Evolutionary conservation across 2,888 invertebrate species (phyloP), one percentile per base, ranked within the genome.

Genomic region (Flabesymbios commensalis): DNA sequence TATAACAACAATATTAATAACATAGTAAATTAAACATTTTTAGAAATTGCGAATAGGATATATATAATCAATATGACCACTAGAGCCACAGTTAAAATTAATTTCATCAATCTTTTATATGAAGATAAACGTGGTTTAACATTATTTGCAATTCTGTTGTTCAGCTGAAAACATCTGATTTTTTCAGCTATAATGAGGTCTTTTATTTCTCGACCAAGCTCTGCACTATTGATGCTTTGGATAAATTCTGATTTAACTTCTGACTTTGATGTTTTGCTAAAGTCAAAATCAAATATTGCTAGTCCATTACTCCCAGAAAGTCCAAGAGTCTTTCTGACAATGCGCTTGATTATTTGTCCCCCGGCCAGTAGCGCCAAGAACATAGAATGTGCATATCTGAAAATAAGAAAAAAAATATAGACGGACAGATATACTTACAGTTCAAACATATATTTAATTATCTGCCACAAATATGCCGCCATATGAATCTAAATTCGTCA

Each of bases 301-400:
- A 69, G 55, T 7, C 70, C 68, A 3, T 64, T 63, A 17, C 33
- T 32, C 10, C 55, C 56, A 3, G 57, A 36, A 17, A 70, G 53
- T 26, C 70, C 68, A 1, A 70, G 61, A 2, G 70, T 65, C 24
- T 55, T 63, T 53, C 59, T 64, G 19, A 70, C 45, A 7, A 70
- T 59, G 7, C 55, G 48, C 42, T 64, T 67, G 17, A 74, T 43
- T 19, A 71, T 69, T 52, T 67, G 67, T 5, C 74, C 74, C 17
- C 74, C 74, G 26, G 72, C 72, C 48, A 73, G 55, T 26, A 73
- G 59, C 3, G 71, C 74, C n/a, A 74, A 47, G 45, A 72, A 74
- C 62, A 70, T 70, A 1, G 70, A 70, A 39, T 73, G 71, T 5
- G 59, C 64, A 58, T 72, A 74, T n/a, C 69, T 69, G 60, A 24